Percentiles rank a stretch among this genome's conserved stretches.
These are phyloP conservation scores for Oreotrochilus melanogaster DNA, from an alignment of 2,113 vertebrate species.

Conservation along the genomic window DNA sequence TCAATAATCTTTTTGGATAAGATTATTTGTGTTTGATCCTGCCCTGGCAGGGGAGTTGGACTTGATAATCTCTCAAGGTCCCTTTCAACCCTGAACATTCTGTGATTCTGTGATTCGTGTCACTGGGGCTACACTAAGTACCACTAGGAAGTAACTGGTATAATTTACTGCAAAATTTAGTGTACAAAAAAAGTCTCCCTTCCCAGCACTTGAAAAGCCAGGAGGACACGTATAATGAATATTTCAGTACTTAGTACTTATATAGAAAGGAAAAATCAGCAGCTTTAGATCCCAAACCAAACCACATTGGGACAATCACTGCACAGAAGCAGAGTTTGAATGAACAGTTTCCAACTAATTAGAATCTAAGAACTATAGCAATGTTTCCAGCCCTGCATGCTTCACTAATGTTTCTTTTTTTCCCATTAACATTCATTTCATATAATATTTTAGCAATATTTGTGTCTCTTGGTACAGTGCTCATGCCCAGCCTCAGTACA, in stretches of 20 bases:
- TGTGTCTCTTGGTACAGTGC: not conserved
- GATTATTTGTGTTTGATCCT: too few species aligned
- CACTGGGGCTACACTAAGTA: not conserved
- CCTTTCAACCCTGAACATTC: too few species aligned
- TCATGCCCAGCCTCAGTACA: not conserved
- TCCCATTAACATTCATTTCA: not conserved
- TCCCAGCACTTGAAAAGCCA: not conserved
- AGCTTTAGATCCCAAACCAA: not conserved
- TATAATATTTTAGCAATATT: not conserved
- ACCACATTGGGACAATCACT: not conserved
- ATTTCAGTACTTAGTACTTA: not conserved
- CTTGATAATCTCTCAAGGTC: too few species aligned
- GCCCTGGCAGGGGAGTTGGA: too few species aligned
- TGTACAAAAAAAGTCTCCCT: not conserved
- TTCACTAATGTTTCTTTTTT: not conserved
- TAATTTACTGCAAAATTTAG: not conserved
- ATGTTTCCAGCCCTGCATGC: not conserved
- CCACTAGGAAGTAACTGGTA: not conserved
- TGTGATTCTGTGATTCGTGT: not conserved
- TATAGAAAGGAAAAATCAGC: not conserved
- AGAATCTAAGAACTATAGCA: not conserved
- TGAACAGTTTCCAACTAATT: slow-evolving; percentile 16
- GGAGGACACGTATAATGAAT: not conserved
- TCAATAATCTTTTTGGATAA: not conserved
- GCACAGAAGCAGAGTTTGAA: not conserved